Evolutionary conservation across 2,888 invertebrate genomes (phyloP).

Genomic region (Zaprionus obscuricornis): DNA sequence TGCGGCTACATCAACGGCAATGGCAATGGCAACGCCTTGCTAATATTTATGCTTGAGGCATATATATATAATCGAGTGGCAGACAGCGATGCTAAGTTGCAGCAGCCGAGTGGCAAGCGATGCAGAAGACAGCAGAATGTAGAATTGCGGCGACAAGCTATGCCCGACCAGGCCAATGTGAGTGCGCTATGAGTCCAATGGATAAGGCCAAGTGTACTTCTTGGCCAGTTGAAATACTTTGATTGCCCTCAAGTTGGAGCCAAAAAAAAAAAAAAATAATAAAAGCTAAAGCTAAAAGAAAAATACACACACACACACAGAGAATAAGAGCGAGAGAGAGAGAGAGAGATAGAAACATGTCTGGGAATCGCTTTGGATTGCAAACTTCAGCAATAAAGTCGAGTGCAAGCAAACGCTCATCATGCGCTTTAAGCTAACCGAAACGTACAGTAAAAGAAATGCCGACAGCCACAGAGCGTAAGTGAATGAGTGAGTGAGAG

Average conservation of each 20-base stretch:
- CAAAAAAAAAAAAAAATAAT: neutral
- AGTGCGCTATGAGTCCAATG: conserved; percentile 1
- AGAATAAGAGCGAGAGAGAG: neutral
- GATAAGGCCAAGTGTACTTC: conserved; percentile 44
- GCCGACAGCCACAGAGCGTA: too few relatives aligned
- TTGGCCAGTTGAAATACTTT: conserved; percentile 50
- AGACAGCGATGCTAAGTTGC: conserved; percentile 5
- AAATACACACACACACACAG: too few relatives aligned
- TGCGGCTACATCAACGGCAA: conserved; percentile 58
- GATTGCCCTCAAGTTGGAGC: conserved; percentile 51
- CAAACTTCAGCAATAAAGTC: conserved; percentile 53
- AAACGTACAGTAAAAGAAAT: too few relatives aligned
- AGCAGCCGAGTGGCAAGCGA: neutral
- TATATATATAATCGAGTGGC: conserved; percentile 51
- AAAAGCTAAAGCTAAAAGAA: too few relatives aligned
- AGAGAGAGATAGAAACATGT: conserved; percentile 5
- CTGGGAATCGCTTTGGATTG: conserved; percentile 35
- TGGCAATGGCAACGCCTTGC: conserved; percentile 69
- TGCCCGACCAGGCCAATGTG: too few relatives aligned
- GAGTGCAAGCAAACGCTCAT: conserved; percentile 29
- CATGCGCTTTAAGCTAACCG: too few relatives aligned
- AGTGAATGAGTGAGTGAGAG: too few relatives aligned
- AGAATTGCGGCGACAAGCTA: too few relatives aligned
- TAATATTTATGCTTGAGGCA: conserved; percentile 65
- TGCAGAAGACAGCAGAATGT: neutral